Evolutionary conservation across 2,888 invertebrate genomes (phyloP), one percentile per base, ranked within the genome.

Genomic region (Agriopis marginaria): DNA sequence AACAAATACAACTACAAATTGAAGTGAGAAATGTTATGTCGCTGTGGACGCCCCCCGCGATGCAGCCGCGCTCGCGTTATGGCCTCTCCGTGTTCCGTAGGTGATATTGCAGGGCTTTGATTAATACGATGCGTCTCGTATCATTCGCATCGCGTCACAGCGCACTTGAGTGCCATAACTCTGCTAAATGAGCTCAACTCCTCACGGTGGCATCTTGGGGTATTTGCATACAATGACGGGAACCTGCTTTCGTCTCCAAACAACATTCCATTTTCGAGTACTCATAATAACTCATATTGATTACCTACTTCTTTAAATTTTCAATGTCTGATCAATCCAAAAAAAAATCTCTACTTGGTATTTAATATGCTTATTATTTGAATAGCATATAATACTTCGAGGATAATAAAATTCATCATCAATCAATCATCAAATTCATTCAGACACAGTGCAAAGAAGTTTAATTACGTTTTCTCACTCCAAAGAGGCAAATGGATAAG

Each of bases 1-100:
- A 92, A 90, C 87, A 91, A 90, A 90, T 81, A 89, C 77, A 84
- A 86, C 83, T 78, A 90, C 90, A 88, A 90, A 90, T 91, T 89
- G 89, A 92, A 90, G 92, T 93, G 92, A 92, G 91, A 93, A 91
- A 92, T 92, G 89, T 86, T 87, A 87, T 89, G 92, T 92, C 87
- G 86, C 82, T 78, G 78, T 75, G 85, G 83, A 79, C 85, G 84
- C 91, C 91, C 90, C 90, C 90, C 89, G 90, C 85, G 86, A 84
- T 77, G 87, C 76, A 65, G 77, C 71, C 75, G 77, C 77, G 69
- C 81, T 81, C 80, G 73, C 78, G 75, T 77, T 79, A 75, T 74
- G 76, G 77, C 67, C 71, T 71, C 78, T 76, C 68, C 76, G 79
- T 71, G 75, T 78, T 79, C 76, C 84, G 86, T 88, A 63, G 63